Percentiles rank a stretch among this genome's conserved stretches.
Conservation (phyloP, 2,888 invertebrate species). For the Amblyjoppa proteus region DNA sequence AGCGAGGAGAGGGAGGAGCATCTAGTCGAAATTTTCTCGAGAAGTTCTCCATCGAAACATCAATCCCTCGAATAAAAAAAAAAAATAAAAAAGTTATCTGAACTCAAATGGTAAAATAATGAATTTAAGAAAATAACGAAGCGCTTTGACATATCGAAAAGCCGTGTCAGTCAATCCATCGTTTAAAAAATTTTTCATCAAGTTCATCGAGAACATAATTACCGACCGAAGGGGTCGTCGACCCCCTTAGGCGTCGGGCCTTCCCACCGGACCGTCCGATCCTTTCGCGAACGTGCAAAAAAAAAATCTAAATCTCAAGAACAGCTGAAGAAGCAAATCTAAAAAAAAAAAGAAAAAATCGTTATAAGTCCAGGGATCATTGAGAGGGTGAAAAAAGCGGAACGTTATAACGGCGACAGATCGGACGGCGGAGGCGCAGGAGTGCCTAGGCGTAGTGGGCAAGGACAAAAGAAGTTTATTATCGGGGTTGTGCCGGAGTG, state of each 20-base stretch:
- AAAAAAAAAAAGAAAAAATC: slow-evolving; percentile 53
- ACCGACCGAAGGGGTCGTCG: not conserved
- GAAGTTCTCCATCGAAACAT: not conserved
- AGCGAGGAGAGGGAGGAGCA: not conserved
- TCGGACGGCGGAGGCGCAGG: slow-evolving; percentile 55
- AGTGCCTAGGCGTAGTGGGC: slow-evolving; percentile 63
- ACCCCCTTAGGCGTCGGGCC: not conserved
- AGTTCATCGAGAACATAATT: not conserved
- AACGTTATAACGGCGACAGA: slow-evolving; percentile 65
- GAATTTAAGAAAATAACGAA: slow-evolving; percentile 33
- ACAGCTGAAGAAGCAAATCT: not conserved
- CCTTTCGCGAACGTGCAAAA: not conserved
- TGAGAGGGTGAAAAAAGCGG: slow-evolving; percentile 37
- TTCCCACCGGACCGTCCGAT: not conserved
- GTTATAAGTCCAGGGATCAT: slow-evolving; percentile 45
- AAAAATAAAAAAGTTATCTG: not conserved
- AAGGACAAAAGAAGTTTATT: slow-evolving; percentile 81
- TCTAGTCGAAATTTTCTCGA: not conserved
- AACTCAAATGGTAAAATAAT: not conserved
- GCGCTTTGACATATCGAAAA: not conserved
- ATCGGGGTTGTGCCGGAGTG: slow-evolving; percentile 63
- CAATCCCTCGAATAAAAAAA: not conserved
- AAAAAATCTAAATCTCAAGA: slow-evolving; percentile 28
- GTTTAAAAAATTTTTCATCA: not conserved
- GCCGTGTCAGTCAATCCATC: not conserved